These are phyloP conservation scores for Enteromius afrohamiltoni DNA, from an alignment of 2,797 vertebrate species.

Conservation along the genomic window DNA sequence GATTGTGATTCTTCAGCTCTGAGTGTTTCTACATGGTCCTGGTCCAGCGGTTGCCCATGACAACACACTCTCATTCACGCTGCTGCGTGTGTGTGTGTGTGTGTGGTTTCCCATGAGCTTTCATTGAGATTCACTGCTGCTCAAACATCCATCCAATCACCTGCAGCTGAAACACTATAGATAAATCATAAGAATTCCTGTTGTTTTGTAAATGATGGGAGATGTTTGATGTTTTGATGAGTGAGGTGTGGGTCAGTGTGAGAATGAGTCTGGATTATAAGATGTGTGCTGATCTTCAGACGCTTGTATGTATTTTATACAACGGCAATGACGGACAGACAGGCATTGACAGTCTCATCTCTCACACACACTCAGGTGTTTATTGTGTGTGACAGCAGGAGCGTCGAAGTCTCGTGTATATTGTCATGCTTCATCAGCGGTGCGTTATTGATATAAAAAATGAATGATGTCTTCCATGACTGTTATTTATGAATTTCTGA, in stretches of 20 bases:
- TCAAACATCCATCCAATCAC: not conserved
- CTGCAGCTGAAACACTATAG: not conserved
- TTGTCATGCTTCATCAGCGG: not conserved
- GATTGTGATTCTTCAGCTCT: not conserved
- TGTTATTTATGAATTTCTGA: not conserved
- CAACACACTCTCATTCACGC: slow-evolving; percentile 3
- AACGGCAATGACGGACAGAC: not conserved
- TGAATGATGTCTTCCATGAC: not conserved
- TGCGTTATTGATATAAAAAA: not conserved
- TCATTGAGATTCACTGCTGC: not conserved
- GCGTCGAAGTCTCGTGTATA: not conserved
- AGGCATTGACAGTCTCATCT: not conserved
- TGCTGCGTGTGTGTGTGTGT: not conserved
- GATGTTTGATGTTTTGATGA: not conserved
- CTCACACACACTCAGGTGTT: not conserved
- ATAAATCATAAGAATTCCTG: not conserved
- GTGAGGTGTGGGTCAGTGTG: not conserved
- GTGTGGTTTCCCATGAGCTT: not conserved
- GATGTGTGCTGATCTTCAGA: not conserved
- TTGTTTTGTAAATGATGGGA: not conserved
- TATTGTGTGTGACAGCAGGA: not conserved
- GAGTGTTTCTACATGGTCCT: not conserved
- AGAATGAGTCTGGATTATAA: not conserved
- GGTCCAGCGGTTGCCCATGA: slow-evolving; percentile 20
- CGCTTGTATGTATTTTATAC: not conserved